Evolutionary conservation across 2,113 vertebrate species (phyloP).

Genomic region (Xiphophorus maculatus): DNA sequence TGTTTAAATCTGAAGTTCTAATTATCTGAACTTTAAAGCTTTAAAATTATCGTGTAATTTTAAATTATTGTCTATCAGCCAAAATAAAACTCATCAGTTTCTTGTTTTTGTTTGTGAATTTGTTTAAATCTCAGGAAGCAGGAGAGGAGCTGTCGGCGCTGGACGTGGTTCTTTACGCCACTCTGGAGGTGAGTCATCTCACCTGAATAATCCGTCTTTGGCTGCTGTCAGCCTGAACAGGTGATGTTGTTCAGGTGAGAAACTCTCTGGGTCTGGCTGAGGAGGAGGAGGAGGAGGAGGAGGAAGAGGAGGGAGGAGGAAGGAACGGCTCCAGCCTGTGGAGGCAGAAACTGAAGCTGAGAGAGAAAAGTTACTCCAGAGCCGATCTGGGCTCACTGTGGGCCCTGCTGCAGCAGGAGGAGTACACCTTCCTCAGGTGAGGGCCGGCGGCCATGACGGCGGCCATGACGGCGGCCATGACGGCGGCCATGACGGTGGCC

Average conservation of each 20-base stretch:
- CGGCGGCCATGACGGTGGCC: too few species aligned
- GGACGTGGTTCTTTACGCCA: conserved; percentile 88
- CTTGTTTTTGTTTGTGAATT: neutral
- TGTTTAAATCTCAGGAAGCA: conserved; percentile 49
- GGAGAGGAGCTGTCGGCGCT: conserved; percentile 81
- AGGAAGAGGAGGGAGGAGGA: conserved; percentile 42
- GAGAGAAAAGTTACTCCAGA: conserved; percentile 68
- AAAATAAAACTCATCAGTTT: neutral
- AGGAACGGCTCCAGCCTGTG: conserved; percentile 80
- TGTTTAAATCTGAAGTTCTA: too few species aligned
- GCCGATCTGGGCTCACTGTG: conserved; percentile 92
- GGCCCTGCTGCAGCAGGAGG: conserved; percentile 94
- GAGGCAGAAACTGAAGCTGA: conserved; percentile 79
- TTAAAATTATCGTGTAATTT: too few species aligned
- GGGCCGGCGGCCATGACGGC: too few species aligned
- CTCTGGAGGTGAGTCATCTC: conserved; percentile 82
- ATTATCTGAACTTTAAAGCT: too few species aligned
- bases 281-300: conserved; percentile 56
- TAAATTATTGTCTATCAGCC: neutral
- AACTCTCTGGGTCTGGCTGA: conserved; percentile 85
- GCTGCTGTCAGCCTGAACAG: neutral
- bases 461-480: too few species aligned
- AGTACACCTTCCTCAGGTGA: conserved; percentile 88
- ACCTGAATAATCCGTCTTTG: too few species aligned
- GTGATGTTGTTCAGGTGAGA: conserved; percentile 54